Conservation (phyloP, 1,140 invertebrate genomes). For the Propsilocerus akamusi region DNA sequence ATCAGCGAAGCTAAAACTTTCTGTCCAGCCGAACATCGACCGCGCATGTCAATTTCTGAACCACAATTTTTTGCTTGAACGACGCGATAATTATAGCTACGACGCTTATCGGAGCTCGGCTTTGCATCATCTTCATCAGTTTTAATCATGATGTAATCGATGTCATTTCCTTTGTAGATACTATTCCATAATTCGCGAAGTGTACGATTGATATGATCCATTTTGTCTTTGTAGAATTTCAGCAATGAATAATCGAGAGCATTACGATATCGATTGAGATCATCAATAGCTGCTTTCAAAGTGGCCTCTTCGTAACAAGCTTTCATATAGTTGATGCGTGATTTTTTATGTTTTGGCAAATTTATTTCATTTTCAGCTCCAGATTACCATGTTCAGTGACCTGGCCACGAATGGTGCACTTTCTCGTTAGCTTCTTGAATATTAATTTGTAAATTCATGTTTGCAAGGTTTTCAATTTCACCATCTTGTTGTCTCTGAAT, state of each 20-base stretch:
- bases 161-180: conserved; percentile 82
- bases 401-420: conserved; percentile 22
- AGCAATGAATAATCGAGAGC: conserved; percentile 72
- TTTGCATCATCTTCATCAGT: conserved; percentile 37
- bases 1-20: conserved; percentile 87
- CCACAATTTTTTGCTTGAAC: conserved; percentile 65
- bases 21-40: conserved; percentile 93
- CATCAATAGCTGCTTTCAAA: conserved; percentile 37
- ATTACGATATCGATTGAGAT: conserved; percentile 56
- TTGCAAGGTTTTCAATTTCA: neutral
- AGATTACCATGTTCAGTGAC: conserved; percentile 22
- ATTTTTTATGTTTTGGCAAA: conserved; percentile 34
- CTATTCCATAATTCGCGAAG: conserved; percentile 76
- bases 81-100: conserved; percentile 74
- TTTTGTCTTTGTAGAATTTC: conserved; percentile 64
- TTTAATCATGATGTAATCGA: conserved; percentile 65
- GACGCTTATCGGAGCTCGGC: conserved; percentile 30
- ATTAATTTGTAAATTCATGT: neutral
- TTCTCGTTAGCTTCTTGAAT: neutral
- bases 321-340: conserved; percentile 35
- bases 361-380: conserved; percentile 33
- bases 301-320: conserved; percentile 35
- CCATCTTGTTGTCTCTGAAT: conserved; percentile 13
- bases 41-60: conserved; percentile 79
- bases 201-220: conserved; percentile 79